These are phyloP conservation scores for Gymnopithys bicolor DNA, from an alignment of 2,797 vertebrate genomes.

Conservation along the genomic window DNA sequence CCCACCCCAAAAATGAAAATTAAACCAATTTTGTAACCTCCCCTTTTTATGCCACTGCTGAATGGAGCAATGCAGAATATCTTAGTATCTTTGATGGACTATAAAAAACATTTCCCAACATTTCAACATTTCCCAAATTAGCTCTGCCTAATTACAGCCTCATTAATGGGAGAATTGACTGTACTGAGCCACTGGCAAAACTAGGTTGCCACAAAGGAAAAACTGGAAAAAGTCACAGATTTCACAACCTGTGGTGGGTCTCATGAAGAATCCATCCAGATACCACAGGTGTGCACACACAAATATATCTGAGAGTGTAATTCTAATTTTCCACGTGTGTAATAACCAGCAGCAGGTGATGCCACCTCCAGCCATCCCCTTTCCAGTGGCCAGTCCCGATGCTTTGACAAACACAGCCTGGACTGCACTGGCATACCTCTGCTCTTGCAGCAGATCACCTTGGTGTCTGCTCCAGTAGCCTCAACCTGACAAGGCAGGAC, in stretches of 20 bases:
- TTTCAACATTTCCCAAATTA: background rate
- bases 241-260: background rate
- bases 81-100: background rate
- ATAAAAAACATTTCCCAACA: constrained; percentile 6
- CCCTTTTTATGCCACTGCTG: background rate
- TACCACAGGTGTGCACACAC: accelerated
- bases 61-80: background rate
- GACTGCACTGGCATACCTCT: background rate
- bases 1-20: background rate
- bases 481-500: background rate
- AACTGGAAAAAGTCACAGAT: background rate
- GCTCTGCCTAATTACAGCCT: constrained; percentile 18
- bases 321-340: accelerated
- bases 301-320: accelerated
- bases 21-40: background rate
- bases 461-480: background rate
- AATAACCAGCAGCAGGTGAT: background rate
- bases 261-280: background rate
- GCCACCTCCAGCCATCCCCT: background rate
- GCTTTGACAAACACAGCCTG: background rate
- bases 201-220: background rate
- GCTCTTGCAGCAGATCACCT: background rate
- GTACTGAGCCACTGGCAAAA: background rate
- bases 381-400: background rate
- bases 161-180: background rate